Percentiles rank a stretch among this genome's conserved stretches.
phyloP scores from a whole-genome alignment of 92 coral and sea anemone genomes.

The Parazoanthus swiftii region DNA sequence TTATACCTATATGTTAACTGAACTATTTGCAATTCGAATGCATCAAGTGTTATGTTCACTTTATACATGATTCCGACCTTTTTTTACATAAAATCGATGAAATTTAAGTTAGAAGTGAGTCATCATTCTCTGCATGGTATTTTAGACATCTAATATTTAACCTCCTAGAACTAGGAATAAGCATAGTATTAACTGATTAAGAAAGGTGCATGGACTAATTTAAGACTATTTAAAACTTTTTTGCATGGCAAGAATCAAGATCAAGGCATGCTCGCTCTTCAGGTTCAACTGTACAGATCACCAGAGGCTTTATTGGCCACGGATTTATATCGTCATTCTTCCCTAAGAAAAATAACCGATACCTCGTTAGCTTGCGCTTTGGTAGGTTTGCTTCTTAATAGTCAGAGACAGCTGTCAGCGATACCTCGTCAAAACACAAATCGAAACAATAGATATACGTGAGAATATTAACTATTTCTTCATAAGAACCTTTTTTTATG shows the following conservation, averaged over 20 bases:
- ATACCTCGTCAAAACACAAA: background rate
- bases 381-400: constrained; percentile 9
- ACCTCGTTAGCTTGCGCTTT: constrained; percentile 4
- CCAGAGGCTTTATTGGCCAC: constrained; percentile 4
- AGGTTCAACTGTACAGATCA: constrained; percentile 10
- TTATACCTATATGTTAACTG: too few species aligned
- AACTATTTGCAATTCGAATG: too few species aligned
- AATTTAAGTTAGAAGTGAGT: too few species aligned
- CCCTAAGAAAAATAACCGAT: constrained; percentile 17
- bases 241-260: constrained; percentile 9
- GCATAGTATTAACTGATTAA: too few species aligned
- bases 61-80: too few species aligned
- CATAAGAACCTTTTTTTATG: too few species aligned
- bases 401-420: background rate
- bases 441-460: background rate
- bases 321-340: constrained; percentile 12
- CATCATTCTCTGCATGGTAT: background rate
- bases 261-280: constrained; percentile 29
- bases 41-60: too few species aligned
- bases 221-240: background rate
- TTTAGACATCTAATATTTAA: too few species aligned
- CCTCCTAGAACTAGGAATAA: background rate
- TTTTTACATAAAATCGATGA: too few species aligned
- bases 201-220: background rate
- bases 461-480: background rate